phyloP scores from a whole-genome alignment of 1,140 invertebrate species.

The Schlechtendalia chinensis region DNA sequence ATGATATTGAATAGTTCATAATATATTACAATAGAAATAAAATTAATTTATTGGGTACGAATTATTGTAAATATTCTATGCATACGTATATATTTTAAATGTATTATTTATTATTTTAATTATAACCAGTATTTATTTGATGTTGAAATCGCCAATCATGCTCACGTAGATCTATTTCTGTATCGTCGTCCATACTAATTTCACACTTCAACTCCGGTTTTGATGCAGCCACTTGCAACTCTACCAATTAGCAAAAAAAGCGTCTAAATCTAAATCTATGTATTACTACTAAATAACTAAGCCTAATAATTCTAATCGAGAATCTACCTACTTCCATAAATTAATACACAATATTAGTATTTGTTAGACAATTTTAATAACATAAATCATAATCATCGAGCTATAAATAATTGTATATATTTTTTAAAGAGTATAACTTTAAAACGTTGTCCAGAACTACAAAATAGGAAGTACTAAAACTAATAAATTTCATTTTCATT shows the following conservation, averaged over 20 bases:
- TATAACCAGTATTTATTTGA: constrained; percentile 47
- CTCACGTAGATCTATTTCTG: constrained; percentile 60
- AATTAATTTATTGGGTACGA: not conserved
- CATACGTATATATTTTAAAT: not conserved
- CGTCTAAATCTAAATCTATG: constrained; percentile 41
- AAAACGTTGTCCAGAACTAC: not conserved
- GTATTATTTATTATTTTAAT: constrained; percentile 30
- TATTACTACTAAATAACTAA: constrained; percentile 21
- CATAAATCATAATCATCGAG: not conserved
- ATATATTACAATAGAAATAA: not conserved
- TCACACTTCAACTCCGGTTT: constrained; percentile 56
- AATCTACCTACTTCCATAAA: not conserved
- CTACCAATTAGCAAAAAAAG: constrained; percentile 45
- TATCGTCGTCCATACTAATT: constrained; percentile 61
- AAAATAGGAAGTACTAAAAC: not conserved
- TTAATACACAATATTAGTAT: not conserved
- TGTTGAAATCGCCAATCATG: constrained; percentile 60
- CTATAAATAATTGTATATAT: not conserved
- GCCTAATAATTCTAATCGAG: not conserved
- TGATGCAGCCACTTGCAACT: constrained; percentile 39
- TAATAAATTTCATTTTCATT: not conserved
- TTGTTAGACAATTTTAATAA: not conserved
- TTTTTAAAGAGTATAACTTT: not conserved
- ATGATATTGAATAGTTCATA: not conserved
- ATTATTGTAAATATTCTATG: not conserved